Percentiles rank a stretch among this genome's conserved stretches.
phyloP scores from a whole-genome alignment of 2,888 invertebrate species.

The Sarcophaga carnaria region DNA sequence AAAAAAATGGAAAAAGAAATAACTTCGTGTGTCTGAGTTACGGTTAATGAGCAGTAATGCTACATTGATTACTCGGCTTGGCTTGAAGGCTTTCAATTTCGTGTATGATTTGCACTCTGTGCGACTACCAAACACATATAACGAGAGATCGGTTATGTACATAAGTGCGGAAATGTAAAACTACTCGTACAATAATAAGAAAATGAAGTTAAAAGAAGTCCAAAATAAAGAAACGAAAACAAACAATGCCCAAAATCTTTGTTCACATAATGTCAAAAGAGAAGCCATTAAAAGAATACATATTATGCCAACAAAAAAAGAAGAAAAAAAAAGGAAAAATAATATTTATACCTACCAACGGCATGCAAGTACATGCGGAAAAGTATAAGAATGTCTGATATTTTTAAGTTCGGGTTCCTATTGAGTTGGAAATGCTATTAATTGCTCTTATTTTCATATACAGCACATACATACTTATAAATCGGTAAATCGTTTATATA shows the following conservation, averaged over 20 bases:
- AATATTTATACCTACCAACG: conserved; percentile 2
- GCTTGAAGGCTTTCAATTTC: conserved; percentile 60
- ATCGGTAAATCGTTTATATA: no score
- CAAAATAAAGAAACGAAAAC: background rate
- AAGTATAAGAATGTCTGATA: conserved; percentile 51
- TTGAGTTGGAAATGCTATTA: conserved; percentile 38
- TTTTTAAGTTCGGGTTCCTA: conserved; percentile 58
- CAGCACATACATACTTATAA: no score
- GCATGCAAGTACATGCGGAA: conserved; percentile 14
- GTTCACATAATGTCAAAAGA: conserved; percentile 62
- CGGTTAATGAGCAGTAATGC: conserved; percentile 78
- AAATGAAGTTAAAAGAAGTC: conserved; percentile 14
- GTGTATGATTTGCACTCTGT: conserved; percentile 57
- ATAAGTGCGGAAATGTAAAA: conserved; percentile 60
- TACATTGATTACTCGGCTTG: conserved; percentile 66
- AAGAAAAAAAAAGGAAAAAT: conserved; percentile 35
- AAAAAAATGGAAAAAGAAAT: conserved; percentile 27
- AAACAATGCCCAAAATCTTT: conserved; percentile 57
- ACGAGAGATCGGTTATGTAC: background rate
- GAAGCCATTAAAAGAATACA: conserved; percentile 14
- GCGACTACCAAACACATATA: conserved; percentile 14
- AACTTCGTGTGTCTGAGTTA: conserved; percentile 79
- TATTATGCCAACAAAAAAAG: background rate
- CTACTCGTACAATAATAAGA: conserved; percentile 34
- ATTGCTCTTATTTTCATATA: no score